A percentile compares a stretch with the other conserved stretches of the same genome.
These are phyloP conservation scores for Lonchura striata DNA, from an alignment of 2,113 vertebrate species.

Conservation along the genomic window DNA sequence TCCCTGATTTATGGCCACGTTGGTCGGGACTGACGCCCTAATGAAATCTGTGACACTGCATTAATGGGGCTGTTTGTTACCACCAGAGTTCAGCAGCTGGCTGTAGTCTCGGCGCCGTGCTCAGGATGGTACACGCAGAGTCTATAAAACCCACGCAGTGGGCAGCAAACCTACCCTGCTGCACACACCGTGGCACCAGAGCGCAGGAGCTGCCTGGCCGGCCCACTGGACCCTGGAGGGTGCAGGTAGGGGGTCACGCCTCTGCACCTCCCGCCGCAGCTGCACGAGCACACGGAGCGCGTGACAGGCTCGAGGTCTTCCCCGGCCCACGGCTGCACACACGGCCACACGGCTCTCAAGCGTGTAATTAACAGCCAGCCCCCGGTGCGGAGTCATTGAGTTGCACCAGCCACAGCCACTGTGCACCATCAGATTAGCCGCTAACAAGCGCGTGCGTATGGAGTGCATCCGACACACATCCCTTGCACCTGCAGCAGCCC, in stretches of 20 bases:
- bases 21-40: slow-evolving; percentile 74
- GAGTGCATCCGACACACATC: background rate
- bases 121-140: background rate
- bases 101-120: slow-evolving; percentile 24
- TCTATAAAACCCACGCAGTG: slow-evolving; percentile 21
- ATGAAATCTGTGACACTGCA: slow-evolving; percentile 79
- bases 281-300: background rate
- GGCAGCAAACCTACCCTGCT: background rate
- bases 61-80: slow-evolving; percentile 83
- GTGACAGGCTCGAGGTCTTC: background rate
- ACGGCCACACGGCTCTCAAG: slow-evolving; percentile 30
- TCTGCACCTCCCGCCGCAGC: background rate
- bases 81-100: slow-evolving; percentile 66
- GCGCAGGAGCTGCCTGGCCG: fast-evolving
- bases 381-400: background rate
- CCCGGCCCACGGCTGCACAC: background rate
- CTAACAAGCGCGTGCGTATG: background rate
- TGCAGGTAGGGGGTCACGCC: fast-evolving
- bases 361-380: slow-evolving; percentile 56
- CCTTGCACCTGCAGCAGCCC: background rate
- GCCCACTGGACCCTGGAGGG: background rate
- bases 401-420: background rate
- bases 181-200: background rate
- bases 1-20: slow-evolving; percentile 81
- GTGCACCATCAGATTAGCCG: background rate